Evolutionary conservation across 2,113 vertebrate species (phyloP), one percentile per base, ranked within the genome.

Genomic region (Mixornis gularis): DNA sequence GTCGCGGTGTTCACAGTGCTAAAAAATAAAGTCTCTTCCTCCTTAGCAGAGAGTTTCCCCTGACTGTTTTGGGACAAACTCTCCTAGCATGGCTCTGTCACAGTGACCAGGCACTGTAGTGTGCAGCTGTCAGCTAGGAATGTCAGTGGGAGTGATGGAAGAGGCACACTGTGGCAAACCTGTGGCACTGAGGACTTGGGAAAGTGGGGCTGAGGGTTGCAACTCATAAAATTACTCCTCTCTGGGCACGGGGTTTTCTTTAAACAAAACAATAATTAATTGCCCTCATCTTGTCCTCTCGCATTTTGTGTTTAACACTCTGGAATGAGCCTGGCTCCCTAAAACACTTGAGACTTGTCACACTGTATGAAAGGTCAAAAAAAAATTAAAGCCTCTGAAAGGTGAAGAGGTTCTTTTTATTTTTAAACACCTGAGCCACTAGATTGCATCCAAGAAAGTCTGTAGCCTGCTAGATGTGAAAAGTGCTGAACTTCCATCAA

Each of bases 21-120:
- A 21, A 49, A 87, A 82, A 62, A 27, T 16, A 46, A 64, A 53
- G 17, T 73, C 24, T 88, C 29, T 72, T 79, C 34, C 48, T 78
- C 40, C 56, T 63, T 12, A 44, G 48, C 21, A 51, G 40, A 13
- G 34, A 17, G 30, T 64, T 80, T 83, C 36, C 22, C 44, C 22
- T 51, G 56, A 25, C 27, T 81, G 7, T 74, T 89, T 81, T 71
- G 74, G 55, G 69, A 24, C 24, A 51, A 60, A 38, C 51, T 79
- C 32, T 76, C 2, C 15, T 44, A 7, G 38, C 0, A 0, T 62
- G 41, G 51, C 9, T 79, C 56, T 70, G 44, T 48, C 62, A 17
- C 13, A 24, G n/a, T 66, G 73, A 32, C 30, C 55, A 80, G 52
- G 68, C 49, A 25, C 32, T 77, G 82, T 4, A 14, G 30, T 38